Percentiles rank a stretch among this genome's conserved stretches.
Evolutionary conservation across 1,140 invertebrate genomes (phyloP).

Genomic region (Mamestra configurata): DNA sequence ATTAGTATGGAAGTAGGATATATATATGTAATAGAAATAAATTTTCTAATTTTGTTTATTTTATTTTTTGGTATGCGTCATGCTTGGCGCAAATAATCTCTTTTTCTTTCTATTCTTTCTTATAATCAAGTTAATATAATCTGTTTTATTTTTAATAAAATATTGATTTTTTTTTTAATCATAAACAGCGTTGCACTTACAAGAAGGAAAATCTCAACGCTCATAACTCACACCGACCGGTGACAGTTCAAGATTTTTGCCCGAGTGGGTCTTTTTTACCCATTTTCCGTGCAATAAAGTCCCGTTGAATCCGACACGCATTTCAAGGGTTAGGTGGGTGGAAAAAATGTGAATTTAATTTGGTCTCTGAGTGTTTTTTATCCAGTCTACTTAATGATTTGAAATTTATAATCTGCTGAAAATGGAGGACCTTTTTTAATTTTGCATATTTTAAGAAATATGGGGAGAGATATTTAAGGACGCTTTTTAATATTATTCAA

Average conservation of each 20-base stretch:
- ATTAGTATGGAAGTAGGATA: too few relatives aligned
- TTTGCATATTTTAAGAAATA: background rate
- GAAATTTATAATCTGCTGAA: slow-evolving; percentile 43
- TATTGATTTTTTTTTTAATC: too few relatives aligned
- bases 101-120: too few relatives aligned
- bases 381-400: slow-evolving; percentile 45
- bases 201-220: background rate
- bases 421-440: slow-evolving; percentile 13
- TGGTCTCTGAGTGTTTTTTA: slow-evolving; percentile 50
- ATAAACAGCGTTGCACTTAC: too few relatives aligned
- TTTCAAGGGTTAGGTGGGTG: slow-evolving; percentile 71
- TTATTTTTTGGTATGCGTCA: too few relatives aligned
- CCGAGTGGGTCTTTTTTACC: slow-evolving; percentile 64
- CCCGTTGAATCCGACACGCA: slow-evolving; percentile 71
- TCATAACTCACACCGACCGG: slow-evolving; percentile 39
- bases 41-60: too few relatives aligned
- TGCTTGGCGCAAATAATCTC: too few relatives aligned
- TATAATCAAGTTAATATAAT: too few relatives aligned
- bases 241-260: slow-evolving; percentile 63
- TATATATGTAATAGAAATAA: too few relatives aligned
- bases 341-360: slow-evolving; percentile 72
- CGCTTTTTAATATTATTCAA: background rate
- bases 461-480: background rate
- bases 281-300: slow-evolving; percentile 78
- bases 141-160: too few relatives aligned